Evolutionary conservation across 1,140 invertebrate species (phyloP).

Genomic region (Rhyzopertha dominica): DNA sequence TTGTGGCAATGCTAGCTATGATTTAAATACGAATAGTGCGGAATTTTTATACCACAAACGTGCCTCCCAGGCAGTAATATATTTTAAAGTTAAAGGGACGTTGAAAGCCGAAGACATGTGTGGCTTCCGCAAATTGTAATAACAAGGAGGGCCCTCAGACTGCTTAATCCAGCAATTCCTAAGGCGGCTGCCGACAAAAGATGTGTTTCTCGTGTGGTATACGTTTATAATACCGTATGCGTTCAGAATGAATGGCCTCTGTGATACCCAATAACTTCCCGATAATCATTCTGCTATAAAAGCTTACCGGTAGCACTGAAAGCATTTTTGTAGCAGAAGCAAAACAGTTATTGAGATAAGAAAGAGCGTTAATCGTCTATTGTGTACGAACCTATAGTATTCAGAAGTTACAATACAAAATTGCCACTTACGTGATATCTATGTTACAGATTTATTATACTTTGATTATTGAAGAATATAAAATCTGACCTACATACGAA

Average conservation of each 20-base stretch:
- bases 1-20: neutral
- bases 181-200: slow-evolving; percentile 21
- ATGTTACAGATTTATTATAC: too few species aligned
- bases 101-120: too few species aligned
- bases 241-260: slow-evolving; percentile 5
- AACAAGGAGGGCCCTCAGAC: slow-evolving; percentile 12
- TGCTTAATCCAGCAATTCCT: slow-evolving; percentile 20
- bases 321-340: too few species aligned
- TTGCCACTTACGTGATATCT: too few species aligned
- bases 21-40: slow-evolving; percentile 5
- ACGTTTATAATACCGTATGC: slow-evolving; percentile 11
- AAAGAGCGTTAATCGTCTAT: slow-evolving; percentile 2
- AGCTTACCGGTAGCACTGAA: too few species aligned
- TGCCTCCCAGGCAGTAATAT: slow-evolving; percentile 15
- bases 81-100: too few species aligned
- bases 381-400: too few species aligned
- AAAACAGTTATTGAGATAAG: slow-evolving; percentile 10
- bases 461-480: too few species aligned
- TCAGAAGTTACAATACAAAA: too few species aligned
- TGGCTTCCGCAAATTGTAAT: slow-evolving; percentile 23
- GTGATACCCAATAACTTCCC: slow-evolving; percentile 23
- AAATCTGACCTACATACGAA: too few species aligned
- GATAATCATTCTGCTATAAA: too few species aligned
- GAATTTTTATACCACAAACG: slow-evolving; percentile 16
- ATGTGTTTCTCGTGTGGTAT: slow-evolving; percentile 11